Evolutionary conservation across 2,797 vertebrate species (phyloP), one percentile per base, ranked within the genome.

Genomic region (Lagodon rhomboides): DNA sequence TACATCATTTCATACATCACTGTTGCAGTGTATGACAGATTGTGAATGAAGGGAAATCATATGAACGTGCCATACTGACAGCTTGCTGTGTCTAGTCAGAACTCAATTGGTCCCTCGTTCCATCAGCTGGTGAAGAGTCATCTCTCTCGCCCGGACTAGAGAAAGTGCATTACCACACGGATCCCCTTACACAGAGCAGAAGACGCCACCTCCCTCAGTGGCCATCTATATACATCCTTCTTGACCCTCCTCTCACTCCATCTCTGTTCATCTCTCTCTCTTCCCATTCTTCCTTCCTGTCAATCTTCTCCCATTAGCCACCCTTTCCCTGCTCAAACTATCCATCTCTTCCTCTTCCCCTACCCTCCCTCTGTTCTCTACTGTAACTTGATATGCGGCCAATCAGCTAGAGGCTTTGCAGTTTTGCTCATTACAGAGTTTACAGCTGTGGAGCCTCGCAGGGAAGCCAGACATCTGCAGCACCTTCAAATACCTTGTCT

Each of bases 391-490:
- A 93, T 91, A 90, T 54, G 80, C 34, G 53, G 83, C 83, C 90
- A 92, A 91, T 93, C 91, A 91, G 73, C 73, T 22, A 25, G 56
- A 88, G 77, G 82, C 80, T 91, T 82, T 51, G 25, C 69, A 73
- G 68, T 83, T 80, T 77, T 68, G 80, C 83, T 91, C 81, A 85
- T 91, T 89, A 90, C 85, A 86, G 85, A 77, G 85, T 90, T 91
- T 80, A 86, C 92, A 94, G 93, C 92, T 94, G 93, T 54, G 83
- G 85, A 82, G 79, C 83, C 72, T 85, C 27, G 53, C 71, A 68
- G 85, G 47, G 85, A 80, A 89, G 88, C 77, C 80, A 84, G 82
- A 90, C 90, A 94, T 93, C 91, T 93, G 91, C 87, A 90, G 84
- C 89, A 94, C 90, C 90, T 90, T 88, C 85, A 68, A 87, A 89